phyloP scores from a whole-genome alignment of 1,140 invertebrate species.

The Aphidius gifuensis region DNA sequence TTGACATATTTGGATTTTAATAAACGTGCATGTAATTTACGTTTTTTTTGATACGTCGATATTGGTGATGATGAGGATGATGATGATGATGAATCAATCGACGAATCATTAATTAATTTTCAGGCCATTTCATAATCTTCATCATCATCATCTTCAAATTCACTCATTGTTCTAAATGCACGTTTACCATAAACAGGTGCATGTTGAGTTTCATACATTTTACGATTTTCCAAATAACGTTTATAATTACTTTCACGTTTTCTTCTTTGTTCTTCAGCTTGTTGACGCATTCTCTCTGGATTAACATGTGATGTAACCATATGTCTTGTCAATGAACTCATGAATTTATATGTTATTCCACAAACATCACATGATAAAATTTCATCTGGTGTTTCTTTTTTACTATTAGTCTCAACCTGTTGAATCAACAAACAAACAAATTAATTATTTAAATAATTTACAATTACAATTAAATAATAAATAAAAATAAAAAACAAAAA shows the following conservation, averaged over 20 bases:
- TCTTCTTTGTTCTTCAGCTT: constrained; percentile 51
- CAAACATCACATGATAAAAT: constrained; percentile 52
- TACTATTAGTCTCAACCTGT: constrained; percentile 40
- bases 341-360: constrained; percentile 55
- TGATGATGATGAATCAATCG: not conserved
- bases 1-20: too few relatives aligned
- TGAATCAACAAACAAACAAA: constrained; percentile 27
- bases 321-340: constrained; percentile 53
- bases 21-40: too few relatives aligned
- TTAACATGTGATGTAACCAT: constrained; percentile 55
- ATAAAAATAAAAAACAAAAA: not conserved
- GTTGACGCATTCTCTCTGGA: constrained; percentile 49
- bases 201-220: constrained; percentile 51
- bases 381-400: constrained; percentile 34
- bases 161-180: constrained; percentile 26
- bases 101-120: constrained; percentile 12
- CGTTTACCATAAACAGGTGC: constrained; percentile 31
- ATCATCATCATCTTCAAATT: constrained; percentile 22
- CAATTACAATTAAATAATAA: too few relatives aligned
- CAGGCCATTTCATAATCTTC: constrained; percentile 22
- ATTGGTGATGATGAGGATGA: not conserved
- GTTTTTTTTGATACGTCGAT: too few relatives aligned
- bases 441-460: constrained; percentile 2
- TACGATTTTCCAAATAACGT: constrained; percentile 51
- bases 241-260: constrained; percentile 53